These are phyloP conservation scores for Malurus melanocephalus DNA, from an alignment of 2,113 vertebrate species.

Conservation along the genomic window DNA sequence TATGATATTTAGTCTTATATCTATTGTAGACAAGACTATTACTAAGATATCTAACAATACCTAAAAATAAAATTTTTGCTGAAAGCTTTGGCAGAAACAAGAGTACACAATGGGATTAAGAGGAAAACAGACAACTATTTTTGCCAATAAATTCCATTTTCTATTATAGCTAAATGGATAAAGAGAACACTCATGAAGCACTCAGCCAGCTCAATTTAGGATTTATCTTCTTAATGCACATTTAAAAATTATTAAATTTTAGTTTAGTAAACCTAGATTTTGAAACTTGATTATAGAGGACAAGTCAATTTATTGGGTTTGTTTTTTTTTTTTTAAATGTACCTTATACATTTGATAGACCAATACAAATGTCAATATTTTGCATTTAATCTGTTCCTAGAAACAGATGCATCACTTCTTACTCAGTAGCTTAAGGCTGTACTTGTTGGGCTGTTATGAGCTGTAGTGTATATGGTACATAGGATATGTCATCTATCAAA, in stretches of 20 bases:
- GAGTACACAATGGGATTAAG: neutral
- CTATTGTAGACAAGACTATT: neutral
- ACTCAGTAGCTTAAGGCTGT: neutral
- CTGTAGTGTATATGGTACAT: neutral
- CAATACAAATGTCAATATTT: constrained; percentile 1
- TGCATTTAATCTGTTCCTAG: constrained; percentile 7
- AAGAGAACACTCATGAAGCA: neutral
- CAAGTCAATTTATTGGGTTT: neutral
- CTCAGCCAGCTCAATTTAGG: neutral
- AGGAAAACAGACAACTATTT: neutral
- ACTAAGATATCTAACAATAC: neutral
- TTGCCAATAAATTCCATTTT: neutral
- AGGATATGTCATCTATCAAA: neutral
- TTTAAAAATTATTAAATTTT: constrained; percentile 1
- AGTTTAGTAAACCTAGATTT: neutral
- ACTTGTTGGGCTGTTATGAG: neutral
- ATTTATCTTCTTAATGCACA: neutral
- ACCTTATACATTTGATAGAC: neutral
- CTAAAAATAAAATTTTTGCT: neutral
- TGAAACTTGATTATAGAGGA: neutral
- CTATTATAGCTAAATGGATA: neutral
- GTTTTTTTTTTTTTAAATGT: neutral
- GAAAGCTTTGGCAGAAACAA: neutral
- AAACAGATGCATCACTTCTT: neutral
- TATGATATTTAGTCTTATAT: neutral